Evolutionary conservation across 2,113 vertebrate genomes (phyloP).

Genomic region (Aythya baeri): DNA sequence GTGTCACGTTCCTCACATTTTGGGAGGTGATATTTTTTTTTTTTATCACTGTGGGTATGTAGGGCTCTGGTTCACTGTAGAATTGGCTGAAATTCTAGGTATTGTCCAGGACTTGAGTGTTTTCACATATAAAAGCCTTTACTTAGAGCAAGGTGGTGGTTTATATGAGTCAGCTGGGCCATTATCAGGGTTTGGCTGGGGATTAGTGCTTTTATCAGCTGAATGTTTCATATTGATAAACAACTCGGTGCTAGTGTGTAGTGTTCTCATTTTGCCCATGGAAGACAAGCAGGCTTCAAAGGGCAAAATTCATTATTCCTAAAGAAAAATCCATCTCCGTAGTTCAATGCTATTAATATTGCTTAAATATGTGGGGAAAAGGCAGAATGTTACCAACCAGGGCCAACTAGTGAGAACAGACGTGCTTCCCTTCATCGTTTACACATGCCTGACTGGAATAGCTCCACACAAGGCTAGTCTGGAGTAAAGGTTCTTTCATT

Average conservation of each 20-base stretch:
- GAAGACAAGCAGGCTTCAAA: background rate
- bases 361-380: background rate
- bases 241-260: background rate
- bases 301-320: background rate
- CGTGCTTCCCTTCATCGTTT: background rate
- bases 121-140: background rate
- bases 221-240: background rate
- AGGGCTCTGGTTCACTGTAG: background rate
- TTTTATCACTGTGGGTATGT: background rate
- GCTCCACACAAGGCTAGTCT: background rate
- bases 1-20: background rate
- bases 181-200: background rate
- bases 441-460: background rate
- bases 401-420: background rate
- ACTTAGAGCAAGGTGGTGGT: background rate
- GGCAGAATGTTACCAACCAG: background rate
- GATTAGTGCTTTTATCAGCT: background rate
- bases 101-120: background rate
- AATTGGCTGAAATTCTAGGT: background rate
- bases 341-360: background rate
- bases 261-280: background rate
- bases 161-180: background rate
- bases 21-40: background rate
- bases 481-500: constrained; percentile 15
- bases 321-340: background rate